Conservation (phyloP, 2,113 vertebrate genomes). For the Collichthys lucidus region DNA sequence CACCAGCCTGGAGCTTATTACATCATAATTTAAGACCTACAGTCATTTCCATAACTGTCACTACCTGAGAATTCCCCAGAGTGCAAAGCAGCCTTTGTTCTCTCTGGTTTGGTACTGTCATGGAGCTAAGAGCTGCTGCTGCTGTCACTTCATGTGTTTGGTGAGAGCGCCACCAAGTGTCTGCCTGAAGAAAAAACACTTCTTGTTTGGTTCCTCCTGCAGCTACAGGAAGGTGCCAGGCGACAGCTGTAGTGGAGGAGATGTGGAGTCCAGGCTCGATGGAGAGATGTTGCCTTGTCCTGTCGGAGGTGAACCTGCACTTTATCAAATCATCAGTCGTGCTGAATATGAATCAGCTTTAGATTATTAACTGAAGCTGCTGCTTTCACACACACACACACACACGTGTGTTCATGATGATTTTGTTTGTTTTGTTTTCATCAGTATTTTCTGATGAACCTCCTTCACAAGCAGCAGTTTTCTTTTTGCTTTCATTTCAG, state of each 20-base stretch:
- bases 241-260: constrained; percentile 94
- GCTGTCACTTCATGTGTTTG: not conserved
- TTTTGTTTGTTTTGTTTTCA: not conserved
- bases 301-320: constrained; percentile 88
- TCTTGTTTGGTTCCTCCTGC: constrained; percentile 13
- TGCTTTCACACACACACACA: not conserved
- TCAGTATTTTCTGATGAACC: not conserved
- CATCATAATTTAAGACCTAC: not conserved
- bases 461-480: not conserved
- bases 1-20: not conserved
- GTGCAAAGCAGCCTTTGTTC: not conserved
- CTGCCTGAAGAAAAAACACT: not conserved
- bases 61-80: not conserved
- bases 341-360: too few relatives aligned
- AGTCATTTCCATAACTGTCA: too few relatives aligned
- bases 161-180: constrained; percentile 60
- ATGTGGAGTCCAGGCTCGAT: constrained; percentile 91
- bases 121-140: not conserved
- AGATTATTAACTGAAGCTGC: not conserved
- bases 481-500: not conserved
- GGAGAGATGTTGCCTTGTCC: constrained; percentile 95
- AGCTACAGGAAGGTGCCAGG: constrained; percentile 97
- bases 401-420: not conserved
- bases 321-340: not conserved
- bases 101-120: not conserved